phyloP scores from a whole-genome alignment of 1,140 invertebrate species.

The Apis cerana region DNA sequence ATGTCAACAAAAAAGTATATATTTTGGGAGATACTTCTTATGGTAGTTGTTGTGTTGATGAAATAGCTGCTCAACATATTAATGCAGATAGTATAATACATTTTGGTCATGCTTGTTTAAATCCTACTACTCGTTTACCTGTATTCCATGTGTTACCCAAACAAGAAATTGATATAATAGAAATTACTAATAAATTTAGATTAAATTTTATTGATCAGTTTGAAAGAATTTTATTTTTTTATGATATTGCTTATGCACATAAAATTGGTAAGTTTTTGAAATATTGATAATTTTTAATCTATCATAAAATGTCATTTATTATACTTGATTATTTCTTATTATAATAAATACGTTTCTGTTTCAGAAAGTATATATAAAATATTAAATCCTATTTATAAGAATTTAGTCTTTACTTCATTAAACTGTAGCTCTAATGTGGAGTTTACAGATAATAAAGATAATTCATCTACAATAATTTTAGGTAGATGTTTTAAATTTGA shows the following conservation, averaged over 20 bases:
- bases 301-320: neutral
- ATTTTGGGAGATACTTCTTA: conserved; percentile 96
- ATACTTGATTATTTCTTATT: neutral
- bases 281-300: conserved; percentile 16
- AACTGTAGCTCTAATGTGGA: conserved; percentile 75
- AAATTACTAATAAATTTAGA: conserved; percentile 74
- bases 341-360: conserved; percentile 49
- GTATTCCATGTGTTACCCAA: conserved; percentile 88
- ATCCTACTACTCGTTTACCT: conserved; percentile 85
- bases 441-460: conserved; percentile 62
- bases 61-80: conserved; percentile 94
- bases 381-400: conserved; percentile 64
- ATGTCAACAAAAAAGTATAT: conserved; percentile 85
- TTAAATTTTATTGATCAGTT: conserved; percentile 72
- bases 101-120: conserved; percentile 94
- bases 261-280: conserved; percentile 81
- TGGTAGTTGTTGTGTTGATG: conserved; percentile 97
- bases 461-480: conserved; percentile 56
- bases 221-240: conserved; percentile 85
- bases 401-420: conserved; percentile 70
- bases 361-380: conserved; percentile 67
- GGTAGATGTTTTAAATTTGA: conserved; percentile 74
- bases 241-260: conserved; percentile 88
- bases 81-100: conserved; percentile 92
- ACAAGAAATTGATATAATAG: conserved; percentile 80